Evolutionary conservation across 2,797 vertebrate genomes (phyloP), one percentile per base, ranked within the genome.

Genomic region (Remorina albescens): DNA sequence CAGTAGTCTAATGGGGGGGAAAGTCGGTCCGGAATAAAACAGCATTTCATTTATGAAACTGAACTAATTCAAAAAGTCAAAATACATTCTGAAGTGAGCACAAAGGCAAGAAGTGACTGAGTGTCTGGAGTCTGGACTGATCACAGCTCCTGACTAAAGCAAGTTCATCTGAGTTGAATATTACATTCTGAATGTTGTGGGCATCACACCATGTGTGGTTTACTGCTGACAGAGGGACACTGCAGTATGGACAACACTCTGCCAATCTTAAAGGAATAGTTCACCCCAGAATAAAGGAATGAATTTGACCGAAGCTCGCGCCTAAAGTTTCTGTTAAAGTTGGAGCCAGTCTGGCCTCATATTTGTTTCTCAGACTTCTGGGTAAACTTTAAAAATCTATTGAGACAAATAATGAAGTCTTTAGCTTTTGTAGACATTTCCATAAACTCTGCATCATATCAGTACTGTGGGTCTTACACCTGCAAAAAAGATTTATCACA

Each of bases 101-200:
- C 65, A 58, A 81, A 90, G 86, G 78, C 86, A 84, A 72, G 61
- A 82, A 65, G 78, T 71, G 82, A 74, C 64, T 0, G 68, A 78
- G 68, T 36, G 72, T 78, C 64, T 71, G 64, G 67, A 65, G 67
- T 77, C 37, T 23, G 63, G 61, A 71, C 49, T 37, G 69, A 72
- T 23, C 58, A 23, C 53, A 64, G 63, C 54, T 56, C 23, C 61
- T 13, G 53, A 79, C 62, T 19, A 55, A 69, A 78, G 23, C 25
- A 18, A 55, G 57, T 67, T 58, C 1, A 65, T 72, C 74, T 9
- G 65, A 72, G 63, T 10, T 67, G 68, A 75, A 50, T 56, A 44
- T 85, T 89, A 92, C 91, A 90, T 92, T 91, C 88, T 71, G 73
- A 71, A 42, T 50, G 68, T 63, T 73, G 37, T 34, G 50, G 76